Conservation (phyloP, 2,797 vertebrate genomes). For the Acanthiza pusilla region DNA sequence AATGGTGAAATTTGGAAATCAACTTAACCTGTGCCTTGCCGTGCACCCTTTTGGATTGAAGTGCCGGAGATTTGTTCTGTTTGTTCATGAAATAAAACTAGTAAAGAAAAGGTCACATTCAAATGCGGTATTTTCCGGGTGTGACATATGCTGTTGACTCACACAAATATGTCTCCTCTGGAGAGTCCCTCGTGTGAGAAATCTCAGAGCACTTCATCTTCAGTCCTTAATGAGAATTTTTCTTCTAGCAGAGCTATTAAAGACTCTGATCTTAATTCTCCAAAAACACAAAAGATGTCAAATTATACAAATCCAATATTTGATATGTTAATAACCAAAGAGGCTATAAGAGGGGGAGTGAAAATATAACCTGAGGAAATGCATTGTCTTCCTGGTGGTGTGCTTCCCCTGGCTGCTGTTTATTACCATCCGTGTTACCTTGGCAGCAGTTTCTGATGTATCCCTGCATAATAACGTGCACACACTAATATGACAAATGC, state of each 20-base stretch:
- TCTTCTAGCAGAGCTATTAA: background rate
- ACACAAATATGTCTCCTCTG: slow-evolving; percentile 26
- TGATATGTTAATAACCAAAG: background rate
- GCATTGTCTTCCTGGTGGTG: background rate
- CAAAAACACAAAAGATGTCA: background rate
- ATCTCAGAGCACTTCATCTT: background rate
- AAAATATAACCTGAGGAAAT: background rate
- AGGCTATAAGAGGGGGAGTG: background rate
- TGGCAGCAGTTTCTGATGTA: background rate
- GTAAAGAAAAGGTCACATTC: slow-evolving; percentile 16
- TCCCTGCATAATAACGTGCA: background rate
- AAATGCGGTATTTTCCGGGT: background rate
- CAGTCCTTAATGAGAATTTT: background rate
- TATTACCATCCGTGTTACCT: slow-evolving; percentile 1
- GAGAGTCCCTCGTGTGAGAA: slow-evolving; percentile 2
- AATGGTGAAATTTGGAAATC: background rate
- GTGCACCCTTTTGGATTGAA: background rate
- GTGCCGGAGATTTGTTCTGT: background rate
- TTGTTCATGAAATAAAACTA: slow-evolving; percentile 38
- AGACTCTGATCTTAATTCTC: slow-evolving; percentile 24
- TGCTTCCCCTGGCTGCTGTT: background rate
- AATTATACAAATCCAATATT: background rate
- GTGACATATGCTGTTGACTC: slow-evolving; percentile 53
- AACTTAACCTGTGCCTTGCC: background rate
- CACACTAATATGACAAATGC: background rate